These are phyloP conservation scores for Anthonomus grandis DNA, from an alignment of 1,140 invertebrate genomes.

Conservation along the genomic window DNA sequence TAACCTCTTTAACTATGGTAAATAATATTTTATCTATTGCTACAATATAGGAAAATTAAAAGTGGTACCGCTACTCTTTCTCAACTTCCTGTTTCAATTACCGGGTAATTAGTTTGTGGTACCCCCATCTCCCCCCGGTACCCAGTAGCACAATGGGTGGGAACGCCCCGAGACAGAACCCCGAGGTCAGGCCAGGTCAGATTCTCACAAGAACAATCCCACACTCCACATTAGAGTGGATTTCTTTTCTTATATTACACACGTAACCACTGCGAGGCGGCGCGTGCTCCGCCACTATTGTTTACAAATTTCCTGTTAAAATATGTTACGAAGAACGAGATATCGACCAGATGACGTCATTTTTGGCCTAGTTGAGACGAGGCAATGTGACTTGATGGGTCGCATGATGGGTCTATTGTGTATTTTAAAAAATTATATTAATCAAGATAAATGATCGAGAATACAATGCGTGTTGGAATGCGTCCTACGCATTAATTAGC, in stretches of 20 bases:
- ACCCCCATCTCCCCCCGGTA: slow-evolving; percentile 25
- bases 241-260: slow-evolving; percentile 14
- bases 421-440: too few species aligned
- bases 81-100: slow-evolving; percentile 48
- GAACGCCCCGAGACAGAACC: slow-evolving; percentile 43
- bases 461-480: too few species aligned
- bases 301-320: slow-evolving; percentile 16
- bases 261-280: slow-evolving; percentile 16
- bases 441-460: too few species aligned
- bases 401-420: background rate
- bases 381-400: background rate
- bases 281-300: slow-evolving; percentile 15
- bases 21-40: too few species aligned
- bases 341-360: background rate
- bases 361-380: background rate
- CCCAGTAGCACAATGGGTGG: slow-evolving; percentile 47
- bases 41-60: too few species aligned
- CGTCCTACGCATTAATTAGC: too few species aligned
- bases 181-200: slow-evolving; percentile 46
- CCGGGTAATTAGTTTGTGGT: slow-evolving; percentile 41
- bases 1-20: too few species aligned
- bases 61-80: slow-evolving; percentile 33
- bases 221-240: slow-evolving; percentile 43
- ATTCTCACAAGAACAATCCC: slow-evolving; percentile 49
- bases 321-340: background rate